Base-by-base conservation (phyloP, 1,140 invertebrate genomes). In the Zaprionus capensis region DNA sequence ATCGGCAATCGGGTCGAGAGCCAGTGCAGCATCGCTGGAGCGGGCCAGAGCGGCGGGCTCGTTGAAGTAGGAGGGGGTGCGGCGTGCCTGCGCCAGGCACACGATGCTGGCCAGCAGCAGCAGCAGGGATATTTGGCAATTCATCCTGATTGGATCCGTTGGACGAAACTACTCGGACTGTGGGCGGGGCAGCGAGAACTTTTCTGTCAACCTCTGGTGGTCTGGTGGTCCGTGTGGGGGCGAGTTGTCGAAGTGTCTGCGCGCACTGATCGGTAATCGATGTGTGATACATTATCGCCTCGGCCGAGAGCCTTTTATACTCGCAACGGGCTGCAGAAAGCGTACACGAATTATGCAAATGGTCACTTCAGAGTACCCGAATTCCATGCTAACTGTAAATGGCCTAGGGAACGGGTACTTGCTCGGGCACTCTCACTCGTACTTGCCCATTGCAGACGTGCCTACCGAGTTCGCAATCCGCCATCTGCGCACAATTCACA, bases 181-280 rank as follows among this genome's bases (percentile, higher is more conserved):
- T 24, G 36, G 6, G 44, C 59, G 38, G 38, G 38, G 41, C 41
- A 17, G 36, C 41, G 75, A 82, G 80, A 82, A 86, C 80, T 86
- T 91, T 85, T 85, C 79, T 17, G 22, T n/a, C 20, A 28, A 17
- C 15, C 41, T 31, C 26, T 7, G 26, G 26, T 28, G 28, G 2
- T 15, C 38, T 46, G 41, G 41, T 22, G 20, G 7, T 51, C 46
- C 20, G 20, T 49, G n/a, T 61, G 20, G 38, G 44, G 53, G 46
- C 56, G 53, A 66, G 31, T 15, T 34, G 28, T 34, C n/a, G 34
- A 41, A 15, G 57, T 22, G 63, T 73, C 41, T 86, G 73, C 75
- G 79, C 62, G 67, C 82, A 81, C 73, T 70, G 87, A 86, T 91
- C 78, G 87, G 72, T 79, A 91, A 87, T 87, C 83, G 80, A 86